phyloP scores from a whole-genome alignment of 92 coral and sea anemone genomes.

The Bergia puertoricense region DNA sequence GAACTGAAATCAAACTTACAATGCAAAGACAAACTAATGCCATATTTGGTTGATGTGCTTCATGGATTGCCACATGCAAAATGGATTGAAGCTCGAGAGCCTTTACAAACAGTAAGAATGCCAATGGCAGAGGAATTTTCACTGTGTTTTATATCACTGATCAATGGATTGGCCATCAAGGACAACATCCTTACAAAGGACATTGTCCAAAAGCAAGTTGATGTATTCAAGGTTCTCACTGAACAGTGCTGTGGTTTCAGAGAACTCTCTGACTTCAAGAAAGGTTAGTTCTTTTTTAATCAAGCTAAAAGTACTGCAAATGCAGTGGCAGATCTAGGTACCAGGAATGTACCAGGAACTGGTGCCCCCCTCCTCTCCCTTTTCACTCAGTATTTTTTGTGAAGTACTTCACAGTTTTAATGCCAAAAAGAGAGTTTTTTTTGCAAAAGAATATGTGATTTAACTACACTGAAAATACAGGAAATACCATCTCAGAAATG shows the following conservation, averaged over 20 bases:
- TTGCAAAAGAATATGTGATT: too few relatives aligned
- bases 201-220: constrained; percentile 63
- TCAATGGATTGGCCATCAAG: constrained; percentile 78
- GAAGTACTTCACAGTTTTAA: too few relatives aligned
- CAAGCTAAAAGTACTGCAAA: too few relatives aligned
- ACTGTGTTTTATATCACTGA: constrained; percentile 83
- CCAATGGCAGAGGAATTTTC: constrained; percentile 94
- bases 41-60: constrained; percentile 84
- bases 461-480: too few relatives aligned
- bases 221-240: constrained; percentile 68
- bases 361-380: too few relatives aligned
- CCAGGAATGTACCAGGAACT: too few relatives aligned
- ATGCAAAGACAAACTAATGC: constrained; percentile 84
- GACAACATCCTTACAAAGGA: constrained; percentile 68
- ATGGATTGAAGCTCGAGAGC: constrained; percentile 81
- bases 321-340: too few relatives aligned
- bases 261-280: constrained; percentile 68
- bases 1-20: constrained; percentile 84
- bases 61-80: constrained; percentile 77
- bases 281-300: constrained; percentile 58
- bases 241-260: constrained; percentile 70
- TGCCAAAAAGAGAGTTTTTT: too few relatives aligned
- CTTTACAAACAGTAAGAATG: constrained; percentile 43
- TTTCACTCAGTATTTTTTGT: too few relatives aligned
- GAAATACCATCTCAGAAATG: too few relatives aligned